phyloP scores from a whole-genome alignment of 2,888 invertebrate genomes.

The Falcaria lacertinaria region DNA sequence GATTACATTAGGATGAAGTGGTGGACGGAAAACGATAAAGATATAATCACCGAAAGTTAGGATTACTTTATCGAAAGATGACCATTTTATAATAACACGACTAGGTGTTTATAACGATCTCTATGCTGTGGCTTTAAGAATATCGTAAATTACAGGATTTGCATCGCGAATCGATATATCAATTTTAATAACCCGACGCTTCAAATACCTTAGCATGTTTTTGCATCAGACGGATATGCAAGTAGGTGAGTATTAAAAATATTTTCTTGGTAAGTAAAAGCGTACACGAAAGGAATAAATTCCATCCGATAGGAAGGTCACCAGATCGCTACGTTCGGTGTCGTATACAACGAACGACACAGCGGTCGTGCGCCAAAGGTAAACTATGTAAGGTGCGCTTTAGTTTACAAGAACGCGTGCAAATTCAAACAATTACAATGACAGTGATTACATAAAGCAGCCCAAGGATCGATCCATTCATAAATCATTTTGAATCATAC shows the following conservation, averaged over 20 bases:
- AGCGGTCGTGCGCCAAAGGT: background rate
- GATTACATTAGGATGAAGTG: too few relatives aligned
- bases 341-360: background rate
- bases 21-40: too few relatives aligned
- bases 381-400: background rate
- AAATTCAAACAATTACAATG: background rate
- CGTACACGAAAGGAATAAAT: background rate
- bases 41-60: background rate
- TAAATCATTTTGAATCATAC: background rate
- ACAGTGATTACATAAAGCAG: background rate
- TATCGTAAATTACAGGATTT: too few relatives aligned
- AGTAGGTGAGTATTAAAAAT: background rate
- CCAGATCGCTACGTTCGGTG: conserved; percentile 17
- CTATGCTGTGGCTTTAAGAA: too few relatives aligned
- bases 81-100: too few relatives aligned
- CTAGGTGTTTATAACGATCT: too few relatives aligned
- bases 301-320: conserved; percentile 37
- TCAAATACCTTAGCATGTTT: conserved; percentile 7
- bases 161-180: background rate
- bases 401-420: background rate
- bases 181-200: background rate
- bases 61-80: background rate
- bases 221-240: conserved; percentile 1
- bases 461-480: background rate
- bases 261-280: background rate